Conservation (phyloP, 2,888 invertebrate genomes). For the Nymphalis urticae region DNA sequence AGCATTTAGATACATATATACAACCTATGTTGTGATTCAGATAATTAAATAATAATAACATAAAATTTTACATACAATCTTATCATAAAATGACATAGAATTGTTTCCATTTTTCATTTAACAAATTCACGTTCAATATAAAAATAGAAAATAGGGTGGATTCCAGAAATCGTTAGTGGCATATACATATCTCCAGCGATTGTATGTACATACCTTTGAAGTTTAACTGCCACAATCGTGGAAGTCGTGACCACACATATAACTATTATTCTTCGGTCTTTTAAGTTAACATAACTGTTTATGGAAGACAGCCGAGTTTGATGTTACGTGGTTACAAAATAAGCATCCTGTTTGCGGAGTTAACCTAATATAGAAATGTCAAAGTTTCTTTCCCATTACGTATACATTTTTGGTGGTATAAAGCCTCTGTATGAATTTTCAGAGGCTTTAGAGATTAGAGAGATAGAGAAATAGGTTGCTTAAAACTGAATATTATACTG, state of each 20-base stretch:
- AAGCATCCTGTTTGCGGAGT: slow-evolving; percentile 37
- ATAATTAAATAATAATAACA: too few species aligned
- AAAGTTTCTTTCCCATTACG: slow-evolving; percentile 1
- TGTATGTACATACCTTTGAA: slow-evolving; percentile 48
- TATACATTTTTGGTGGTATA: background rate
- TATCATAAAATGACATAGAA: too few species aligned
- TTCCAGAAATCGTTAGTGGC: slow-evolving; percentile 15
- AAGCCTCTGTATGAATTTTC: background rate
- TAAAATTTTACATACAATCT: too few species aligned
- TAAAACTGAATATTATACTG: too few species aligned
- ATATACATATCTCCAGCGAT: slow-evolving; percentile 35
- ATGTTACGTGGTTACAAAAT: slow-evolving; percentile 36
- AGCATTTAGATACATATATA: background rate
- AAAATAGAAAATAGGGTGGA: background rate
- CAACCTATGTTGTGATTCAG: background rate
- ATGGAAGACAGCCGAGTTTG: slow-evolving; percentile 41
- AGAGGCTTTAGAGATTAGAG: too few species aligned
- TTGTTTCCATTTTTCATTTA: too few species aligned
- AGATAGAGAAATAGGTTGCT: too few species aligned
- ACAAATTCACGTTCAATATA: background rate
- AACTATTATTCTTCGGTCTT: slow-evolving; percentile 45
- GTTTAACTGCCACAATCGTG: slow-evolving; percentile 60
- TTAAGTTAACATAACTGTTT: slow-evolving; percentile 44
- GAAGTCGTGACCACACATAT: slow-evolving; percentile 53
- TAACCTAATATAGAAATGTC: slow-evolving; percentile 24